Conservation (phyloP, 2,888 invertebrate species). For the Phrixothrix hirtus region DNA sequence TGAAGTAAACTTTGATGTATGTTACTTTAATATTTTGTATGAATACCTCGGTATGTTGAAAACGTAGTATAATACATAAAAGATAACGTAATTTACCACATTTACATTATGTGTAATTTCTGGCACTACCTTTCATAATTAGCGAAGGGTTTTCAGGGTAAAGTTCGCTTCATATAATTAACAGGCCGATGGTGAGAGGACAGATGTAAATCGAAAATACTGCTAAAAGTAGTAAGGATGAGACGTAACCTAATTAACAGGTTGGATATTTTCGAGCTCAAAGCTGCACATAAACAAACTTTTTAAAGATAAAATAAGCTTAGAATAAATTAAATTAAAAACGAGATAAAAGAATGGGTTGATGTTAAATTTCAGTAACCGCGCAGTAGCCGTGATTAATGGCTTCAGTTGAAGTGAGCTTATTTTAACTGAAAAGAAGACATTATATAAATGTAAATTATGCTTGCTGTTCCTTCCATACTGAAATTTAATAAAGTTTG, state of each 20-base stretch:
- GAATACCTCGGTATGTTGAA: too few species aligned
- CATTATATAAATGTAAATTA: conserved; percentile 26
- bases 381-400: conserved; percentile 21
- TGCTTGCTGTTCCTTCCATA: conserved; percentile 24
- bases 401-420: conserved; percentile 20
- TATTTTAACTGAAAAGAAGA: conserved; percentile 26
- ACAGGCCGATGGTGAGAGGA: too few species aligned
- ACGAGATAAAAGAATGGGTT: conserved; percentile 3
- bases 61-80: too few species aligned
- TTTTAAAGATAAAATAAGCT: conserved; percentile 5
- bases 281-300: conserved; percentile 7
- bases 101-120: too few species aligned
- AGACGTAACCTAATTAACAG: neutral
- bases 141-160: too few species aligned
- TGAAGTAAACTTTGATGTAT: too few species aligned
- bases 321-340: conserved; percentile 10
- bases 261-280: neutral
- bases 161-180: too few species aligned
- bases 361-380: conserved; percentile 10
- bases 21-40: too few species aligned
- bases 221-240: neutral
- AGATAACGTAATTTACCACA: too few species aligned
- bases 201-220: too few species aligned
- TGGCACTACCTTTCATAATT: too few species aligned
- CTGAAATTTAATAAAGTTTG: conserved; percentile 29